Evolutionary conservation across 2,113 vertebrate genomes (phyloP).

Genomic region (Coreoperca whiteheadi): DNA sequence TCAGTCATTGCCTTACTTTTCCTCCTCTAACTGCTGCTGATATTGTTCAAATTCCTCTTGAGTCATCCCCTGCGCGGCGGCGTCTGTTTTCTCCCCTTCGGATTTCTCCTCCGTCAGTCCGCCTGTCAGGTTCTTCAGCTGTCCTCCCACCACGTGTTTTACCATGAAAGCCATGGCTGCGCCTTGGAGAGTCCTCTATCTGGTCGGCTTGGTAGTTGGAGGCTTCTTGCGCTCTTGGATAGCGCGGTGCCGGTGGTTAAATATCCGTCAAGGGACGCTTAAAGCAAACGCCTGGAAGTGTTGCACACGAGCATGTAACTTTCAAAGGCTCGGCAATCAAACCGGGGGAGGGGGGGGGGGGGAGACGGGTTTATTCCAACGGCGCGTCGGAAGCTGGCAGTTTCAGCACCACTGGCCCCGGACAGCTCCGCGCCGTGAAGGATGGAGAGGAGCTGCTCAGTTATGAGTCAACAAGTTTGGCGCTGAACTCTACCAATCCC

Average conservation of each 20-base stretch:
- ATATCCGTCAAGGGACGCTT: conserved; percentile 34
- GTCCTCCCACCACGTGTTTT: conserved; percentile 96
- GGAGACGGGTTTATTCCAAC: conserved; percentile 23
- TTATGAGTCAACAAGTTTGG: conserved; percentile 83
- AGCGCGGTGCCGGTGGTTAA: conserved; percentile 32
- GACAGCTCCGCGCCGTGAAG: conserved; percentile 76
- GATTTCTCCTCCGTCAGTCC: conserved; percentile 94
- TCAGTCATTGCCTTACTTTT: conserved; percentile 89
- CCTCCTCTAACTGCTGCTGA: conserved; percentile 96
- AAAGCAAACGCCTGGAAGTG: conserved; percentile 5
- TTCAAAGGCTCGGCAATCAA: conserved; percentile 20
- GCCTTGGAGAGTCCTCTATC: conserved; percentile 36
- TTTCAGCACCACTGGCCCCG: conserved; percentile 78
- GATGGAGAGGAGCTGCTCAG: conserved; percentile 60
- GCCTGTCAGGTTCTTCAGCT: conserved; percentile 97
- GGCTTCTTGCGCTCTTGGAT: conserved; percentile 50
- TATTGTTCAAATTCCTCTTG: conserved; percentile 97
- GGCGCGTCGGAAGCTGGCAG: conserved; percentile 23
- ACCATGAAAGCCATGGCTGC: conserved; percentile 97
- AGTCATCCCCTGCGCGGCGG: conserved; percentile 94
- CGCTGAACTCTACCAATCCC: conserved; percentile 80
- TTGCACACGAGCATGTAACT: neutral
- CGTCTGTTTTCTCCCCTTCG: conserved; percentile 90
- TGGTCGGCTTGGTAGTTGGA: conserved; percentile 46
- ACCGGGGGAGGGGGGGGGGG: neutral